Conservation (phyloP, 2,113 vertebrate genomes). For the Urocolius indicus region DNA sequence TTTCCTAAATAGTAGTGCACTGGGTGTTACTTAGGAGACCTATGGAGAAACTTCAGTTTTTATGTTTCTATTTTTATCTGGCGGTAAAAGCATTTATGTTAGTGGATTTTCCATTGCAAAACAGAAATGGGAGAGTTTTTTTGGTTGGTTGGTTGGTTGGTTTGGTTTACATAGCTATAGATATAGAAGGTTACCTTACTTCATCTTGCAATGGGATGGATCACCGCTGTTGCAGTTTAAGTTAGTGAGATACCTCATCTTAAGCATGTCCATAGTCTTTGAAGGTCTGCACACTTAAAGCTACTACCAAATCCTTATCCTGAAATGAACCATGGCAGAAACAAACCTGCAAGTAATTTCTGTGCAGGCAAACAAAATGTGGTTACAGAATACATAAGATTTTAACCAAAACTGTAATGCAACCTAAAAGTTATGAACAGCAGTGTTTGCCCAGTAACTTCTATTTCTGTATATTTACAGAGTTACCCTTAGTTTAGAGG, state of each 20-base stretch:
- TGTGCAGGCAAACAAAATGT: neutral
- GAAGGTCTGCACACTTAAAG: neutral
- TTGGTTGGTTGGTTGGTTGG: no score
- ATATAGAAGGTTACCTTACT: neutral
- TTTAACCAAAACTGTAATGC: neutral
- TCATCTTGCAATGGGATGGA: neutral
- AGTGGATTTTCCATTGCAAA: neutral
- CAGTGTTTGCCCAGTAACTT: neutral
- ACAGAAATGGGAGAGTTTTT: neutral
- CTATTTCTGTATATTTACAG: neutral
- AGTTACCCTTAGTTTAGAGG: neutral
- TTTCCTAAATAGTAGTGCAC: neutral
- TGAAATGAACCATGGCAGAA: neutral
- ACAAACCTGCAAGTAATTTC: neutral
- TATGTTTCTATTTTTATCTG: neutral
- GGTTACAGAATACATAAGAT: neutral
- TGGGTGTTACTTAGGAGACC: neutral
- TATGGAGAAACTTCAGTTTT: neutral
- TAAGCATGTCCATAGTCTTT: neutral
- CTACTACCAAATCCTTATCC: neutral
- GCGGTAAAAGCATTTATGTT: neutral
- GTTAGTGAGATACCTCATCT: neutral
- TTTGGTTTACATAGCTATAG: neutral
- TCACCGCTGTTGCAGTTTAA: neutral
- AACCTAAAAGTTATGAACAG: neutral